These are phyloP conservation scores for Penaeus monodon DNA, from an alignment of 2,888 invertebrate genomes.

Conservation along the genomic window DNA sequence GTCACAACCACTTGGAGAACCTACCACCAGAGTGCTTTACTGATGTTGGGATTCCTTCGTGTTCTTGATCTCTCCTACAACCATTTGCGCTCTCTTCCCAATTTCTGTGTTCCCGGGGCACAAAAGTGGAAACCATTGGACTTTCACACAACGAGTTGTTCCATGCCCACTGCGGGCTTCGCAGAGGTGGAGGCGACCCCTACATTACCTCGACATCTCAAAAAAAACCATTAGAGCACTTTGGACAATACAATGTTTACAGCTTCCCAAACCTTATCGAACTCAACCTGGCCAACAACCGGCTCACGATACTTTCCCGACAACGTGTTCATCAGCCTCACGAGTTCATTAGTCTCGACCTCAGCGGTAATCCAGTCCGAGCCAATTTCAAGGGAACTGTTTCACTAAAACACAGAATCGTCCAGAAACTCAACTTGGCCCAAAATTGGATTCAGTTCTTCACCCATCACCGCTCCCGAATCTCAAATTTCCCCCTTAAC, in stretches of 20 bases:
- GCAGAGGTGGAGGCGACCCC: constrained; percentile 83
- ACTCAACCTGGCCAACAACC: constrained; percentile 84
- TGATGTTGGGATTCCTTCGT: constrained; percentile 67
- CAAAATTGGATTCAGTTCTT: constrained; percentile 81
- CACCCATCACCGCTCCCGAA: constrained; percentile 84
- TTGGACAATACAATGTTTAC: constrained; percentile 90
- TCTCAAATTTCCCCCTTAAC: constrained; percentile 83
- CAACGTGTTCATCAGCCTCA: constrained; percentile 87
- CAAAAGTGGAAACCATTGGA: constrained; percentile 67
- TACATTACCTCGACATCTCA: constrained; percentile 83
- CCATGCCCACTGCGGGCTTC: constrained; percentile 79
- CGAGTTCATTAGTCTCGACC: constrained; percentile 80
- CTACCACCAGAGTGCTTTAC: constrained; percentile 67
- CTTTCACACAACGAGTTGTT: constrained; percentile 67
- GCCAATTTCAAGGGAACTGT: constrained; percentile 89
- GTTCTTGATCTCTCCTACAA: constrained; percentile 67
- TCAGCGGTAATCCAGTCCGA: constrained; percentile 84
- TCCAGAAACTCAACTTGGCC: constrained; percentile 83
- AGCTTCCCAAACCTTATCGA: constrained; percentile 83
- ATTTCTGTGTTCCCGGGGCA: constrained; percentile 67
- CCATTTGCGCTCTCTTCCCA: constrained; percentile 67
- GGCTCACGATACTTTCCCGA: constrained; percentile 87
- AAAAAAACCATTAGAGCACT: constrained; percentile 86
- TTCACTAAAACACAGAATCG: constrained; percentile 86
- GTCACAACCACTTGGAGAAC: constrained; percentile 67